A percentile compares a stretch with the other conserved stretches of the same genome.
Evolutionary conservation across 2,113 vertebrate species (phyloP).

Genomic region (Lepus europaeus): DNA sequence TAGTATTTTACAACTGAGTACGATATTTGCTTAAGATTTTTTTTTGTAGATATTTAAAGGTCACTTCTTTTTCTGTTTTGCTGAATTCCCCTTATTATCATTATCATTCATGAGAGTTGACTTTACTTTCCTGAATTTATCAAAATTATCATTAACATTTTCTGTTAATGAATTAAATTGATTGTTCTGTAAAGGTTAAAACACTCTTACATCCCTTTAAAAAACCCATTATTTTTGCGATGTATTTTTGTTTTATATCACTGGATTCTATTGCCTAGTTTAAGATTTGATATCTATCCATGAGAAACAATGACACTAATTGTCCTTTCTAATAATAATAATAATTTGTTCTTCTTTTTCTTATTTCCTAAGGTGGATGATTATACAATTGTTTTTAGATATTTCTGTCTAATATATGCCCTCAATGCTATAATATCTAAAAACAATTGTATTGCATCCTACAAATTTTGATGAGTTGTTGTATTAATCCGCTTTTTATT

Average conservation of each 20-base stretch:
- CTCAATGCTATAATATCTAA: too few relatives aligned
- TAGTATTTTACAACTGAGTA: background rate
- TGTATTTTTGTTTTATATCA: background rate
- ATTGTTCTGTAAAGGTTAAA: background rate
- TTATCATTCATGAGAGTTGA: background rate
- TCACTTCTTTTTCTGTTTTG: background rate
- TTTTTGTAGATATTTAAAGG: background rate
- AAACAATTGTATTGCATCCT: background rate
- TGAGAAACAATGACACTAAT: background rate
- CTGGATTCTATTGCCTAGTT: background rate
- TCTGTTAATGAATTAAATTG: background rate
- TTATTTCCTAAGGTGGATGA: background rate
- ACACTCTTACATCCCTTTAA: background rate
- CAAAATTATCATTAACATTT: background rate
- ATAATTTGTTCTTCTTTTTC: background rate
- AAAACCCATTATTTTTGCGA: background rate
- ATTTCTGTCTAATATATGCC: background rate
- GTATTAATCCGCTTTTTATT: too few relatives aligned
- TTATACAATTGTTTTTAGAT: too few relatives aligned
- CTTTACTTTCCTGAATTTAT: slow-evolving; percentile 3
- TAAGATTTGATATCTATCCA: background rate
- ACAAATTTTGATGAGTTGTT: background rate
- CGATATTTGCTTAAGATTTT: background rate
- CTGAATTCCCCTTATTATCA: background rate
- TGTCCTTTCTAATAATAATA: background rate